A percentile compares a stretch with the other conserved stretches of the same genome.
phyloP scores from a whole-genome alignment of 2,888 invertebrate species.

The Magallana nippona region DNA sequence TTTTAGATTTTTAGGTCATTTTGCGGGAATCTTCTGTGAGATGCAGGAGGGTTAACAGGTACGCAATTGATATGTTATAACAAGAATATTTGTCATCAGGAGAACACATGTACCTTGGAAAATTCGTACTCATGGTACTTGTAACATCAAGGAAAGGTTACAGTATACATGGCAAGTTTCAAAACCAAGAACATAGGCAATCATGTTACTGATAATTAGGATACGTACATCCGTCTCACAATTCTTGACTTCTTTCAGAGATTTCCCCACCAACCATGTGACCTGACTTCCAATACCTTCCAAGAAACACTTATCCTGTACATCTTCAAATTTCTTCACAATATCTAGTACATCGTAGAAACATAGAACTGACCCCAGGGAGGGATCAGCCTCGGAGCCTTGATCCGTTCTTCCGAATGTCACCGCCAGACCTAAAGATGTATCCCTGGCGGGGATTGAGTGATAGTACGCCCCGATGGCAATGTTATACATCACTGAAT shows the following conservation, averaged over 20 bases:
- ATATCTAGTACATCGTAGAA: slow-evolving; percentile 44
- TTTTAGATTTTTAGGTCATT: too few relatives aligned
- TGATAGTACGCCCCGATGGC: slow-evolving; percentile 44
- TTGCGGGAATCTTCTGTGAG: too few relatives aligned
- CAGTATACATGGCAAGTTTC: too few relatives aligned
- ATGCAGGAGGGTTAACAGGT: too few relatives aligned
- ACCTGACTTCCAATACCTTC: slow-evolving; percentile 37
- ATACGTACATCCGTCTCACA: slow-evolving; percentile 46
- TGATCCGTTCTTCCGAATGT: slow-evolving; percentile 44
- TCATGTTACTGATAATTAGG: not conserved
- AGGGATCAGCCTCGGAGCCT: slow-evolving; percentile 28
- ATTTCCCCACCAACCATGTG: slow-evolving; percentile 45
- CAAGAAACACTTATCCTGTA: slow-evolving; percentile 43
- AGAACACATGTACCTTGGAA: too few relatives aligned
- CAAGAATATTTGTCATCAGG: too few relatives aligned
- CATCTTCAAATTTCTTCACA: slow-evolving; percentile 30
- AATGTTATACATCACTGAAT: slow-evolving; percentile 42
- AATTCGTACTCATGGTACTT: too few relatives aligned
- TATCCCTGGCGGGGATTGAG: not conserved
- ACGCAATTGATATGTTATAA: too few relatives aligned
- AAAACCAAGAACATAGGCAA: too few relatives aligned
- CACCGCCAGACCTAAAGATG: slow-evolving; percentile 39
- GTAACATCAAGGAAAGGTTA: too few relatives aligned
- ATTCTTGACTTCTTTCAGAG: not conserved
- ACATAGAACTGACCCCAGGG: slow-evolving; percentile 47